Conservation (phyloP, 2,797 vertebrate species). For the Miichthys miiuy region DNA sequence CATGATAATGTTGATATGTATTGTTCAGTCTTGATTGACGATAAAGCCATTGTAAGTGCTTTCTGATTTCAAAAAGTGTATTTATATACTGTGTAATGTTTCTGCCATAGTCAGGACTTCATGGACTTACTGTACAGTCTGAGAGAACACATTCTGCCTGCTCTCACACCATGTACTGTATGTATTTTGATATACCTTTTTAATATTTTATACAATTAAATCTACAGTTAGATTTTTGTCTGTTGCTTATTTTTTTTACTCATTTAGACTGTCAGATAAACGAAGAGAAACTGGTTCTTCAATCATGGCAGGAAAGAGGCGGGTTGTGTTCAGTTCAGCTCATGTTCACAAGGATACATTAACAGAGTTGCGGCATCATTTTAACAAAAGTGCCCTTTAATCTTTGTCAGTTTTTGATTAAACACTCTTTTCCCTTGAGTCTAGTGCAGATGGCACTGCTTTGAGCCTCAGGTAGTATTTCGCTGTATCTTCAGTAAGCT, state of each 20-base stretch:
- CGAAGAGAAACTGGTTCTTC: background rate
- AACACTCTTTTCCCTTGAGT: constrained; percentile 47
- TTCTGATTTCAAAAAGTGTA: constrained; percentile 58
- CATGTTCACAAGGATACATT: constrained; percentile 10
- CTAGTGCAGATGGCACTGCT: constrained; percentile 48
- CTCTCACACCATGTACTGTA: constrained; percentile 62
- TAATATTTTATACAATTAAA: constrained; percentile 63
- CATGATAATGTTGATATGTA: constrained; percentile 29
- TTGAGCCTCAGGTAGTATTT: constrained; percentile 56
- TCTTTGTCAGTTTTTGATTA: constrained; percentile 62
- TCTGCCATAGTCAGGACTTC: constrained; percentile 49
- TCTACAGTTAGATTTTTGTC: constrained; percentile 23
- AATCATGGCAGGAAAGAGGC: background rate
- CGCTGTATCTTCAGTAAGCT: constrained; percentile 39
- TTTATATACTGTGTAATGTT: constrained; percentile 62
- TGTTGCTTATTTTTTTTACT: constrained; percentile 12
- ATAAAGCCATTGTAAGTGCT: constrained; percentile 59
- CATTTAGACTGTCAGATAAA: background rate
- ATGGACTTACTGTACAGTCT: constrained; percentile 57
- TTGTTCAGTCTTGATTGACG: constrained; percentile 46
- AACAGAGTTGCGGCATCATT: constrained; percentile 26
- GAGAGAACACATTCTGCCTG: constrained; percentile 41
- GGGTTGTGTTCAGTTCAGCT: background rate
- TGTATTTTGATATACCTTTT: constrained; percentile 52
- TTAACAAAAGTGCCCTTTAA: constrained; percentile 29